Percentiles rank a stretch among this genome's conserved stretches.
phyloP scores from a whole-genome alignment of 1,140 invertebrate species.

The Armadillidium nasatum region DNA sequence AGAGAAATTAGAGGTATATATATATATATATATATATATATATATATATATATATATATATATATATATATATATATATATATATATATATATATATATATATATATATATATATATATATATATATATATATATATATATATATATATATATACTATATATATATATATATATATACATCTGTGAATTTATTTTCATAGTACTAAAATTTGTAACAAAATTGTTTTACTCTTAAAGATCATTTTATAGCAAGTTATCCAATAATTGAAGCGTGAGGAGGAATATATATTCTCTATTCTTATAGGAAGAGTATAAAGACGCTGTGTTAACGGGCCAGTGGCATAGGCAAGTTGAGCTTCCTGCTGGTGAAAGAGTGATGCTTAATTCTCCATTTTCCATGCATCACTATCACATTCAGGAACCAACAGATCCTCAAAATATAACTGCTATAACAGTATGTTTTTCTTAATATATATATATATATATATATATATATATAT shows the following conservation, averaged over 20 bases:
- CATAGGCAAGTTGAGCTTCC: conserved; percentile 71
- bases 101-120: no score
- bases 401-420: conserved; percentile 62
- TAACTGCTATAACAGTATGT: conserved; percentile 32
- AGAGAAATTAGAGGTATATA: conserved; percentile 66
- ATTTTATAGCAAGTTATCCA: neutral
- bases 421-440: conserved; percentile 25
- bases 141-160: no score
- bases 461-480: neutral
- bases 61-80: no score
- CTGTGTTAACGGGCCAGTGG: conserved; percentile 69
- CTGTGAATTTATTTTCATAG: no score
- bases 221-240: neutral
- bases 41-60: no score
- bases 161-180: no score
- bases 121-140: no score
- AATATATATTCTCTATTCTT: conserved; percentile 29
- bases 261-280: no score
- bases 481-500: no score
- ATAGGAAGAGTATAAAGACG: conserved; percentile 66
- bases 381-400: conserved; percentile 77
- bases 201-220: no score
- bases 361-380: conserved; percentile 76
- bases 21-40: no score
- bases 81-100: no score